phyloP scores from a whole-genome alignment of 2,888 invertebrate genomes.

The Calephelis perditalis region DNA sequence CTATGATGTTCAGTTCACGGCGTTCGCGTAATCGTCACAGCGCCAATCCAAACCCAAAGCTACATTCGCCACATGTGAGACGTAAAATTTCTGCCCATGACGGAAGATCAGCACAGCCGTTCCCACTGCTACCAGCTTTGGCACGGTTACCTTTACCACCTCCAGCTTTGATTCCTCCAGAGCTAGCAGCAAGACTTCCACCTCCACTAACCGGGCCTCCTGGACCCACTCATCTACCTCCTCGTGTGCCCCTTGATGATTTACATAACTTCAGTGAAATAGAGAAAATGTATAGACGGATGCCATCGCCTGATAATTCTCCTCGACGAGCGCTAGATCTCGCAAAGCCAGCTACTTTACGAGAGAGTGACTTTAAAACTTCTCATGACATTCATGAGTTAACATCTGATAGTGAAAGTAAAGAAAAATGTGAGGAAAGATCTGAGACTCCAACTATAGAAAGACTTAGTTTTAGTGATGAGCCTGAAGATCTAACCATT shows the following conservation, averaged over 20 bases:
- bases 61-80: slow-evolving; percentile 96
- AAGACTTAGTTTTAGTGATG: slow-evolving; percentile 70
- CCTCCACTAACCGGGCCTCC: slow-evolving; percentile 47
- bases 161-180: slow-evolving; percentile 81
- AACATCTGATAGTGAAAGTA: slow-evolving; percentile 55
- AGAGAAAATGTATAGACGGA: slow-evolving; percentile 72
- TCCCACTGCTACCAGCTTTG: slow-evolving; percentile 84
- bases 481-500: slow-evolving; percentile 84
- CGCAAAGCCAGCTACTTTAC: slow-evolving; percentile 43
- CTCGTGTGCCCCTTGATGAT: slow-evolving; percentile 65
- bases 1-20: slow-evolving; percentile 98
- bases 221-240: slow-evolving; percentile 72
- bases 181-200: slow-evolving; percentile 66
- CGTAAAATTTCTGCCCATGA: slow-evolving; percentile 96
- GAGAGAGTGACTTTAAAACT: slow-evolving; percentile 57
- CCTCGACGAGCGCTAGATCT: slow-evolving; percentile 56
- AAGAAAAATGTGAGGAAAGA: slow-evolving; percentile 43
- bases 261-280: slow-evolving; percentile 75
- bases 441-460: slow-evolving; percentile 45
- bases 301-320: slow-evolving; percentile 55
- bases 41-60: slow-evolving; percentile 97
- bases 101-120: slow-evolving; percentile 91
- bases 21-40: slow-evolving; percentile 96
- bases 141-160: slow-evolving; percentile 85
- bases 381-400: slow-evolving; percentile 63